Conservation (phyloP, 2,113 vertebrate species). For the Pithys albifrons region DNA sequence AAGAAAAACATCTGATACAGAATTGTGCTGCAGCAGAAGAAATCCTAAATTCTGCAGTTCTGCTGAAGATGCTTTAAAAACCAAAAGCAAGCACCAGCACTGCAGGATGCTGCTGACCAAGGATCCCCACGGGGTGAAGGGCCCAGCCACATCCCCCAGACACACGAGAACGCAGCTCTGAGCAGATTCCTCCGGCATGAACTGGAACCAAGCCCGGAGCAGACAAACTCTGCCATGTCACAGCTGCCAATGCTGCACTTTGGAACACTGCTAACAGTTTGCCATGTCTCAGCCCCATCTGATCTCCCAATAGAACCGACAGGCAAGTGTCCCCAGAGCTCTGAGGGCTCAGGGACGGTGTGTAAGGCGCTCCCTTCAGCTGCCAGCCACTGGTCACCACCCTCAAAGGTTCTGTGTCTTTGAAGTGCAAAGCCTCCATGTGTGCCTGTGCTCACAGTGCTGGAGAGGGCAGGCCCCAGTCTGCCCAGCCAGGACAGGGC, state of each 20-base stretch:
- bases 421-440: not conserved
- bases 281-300: not conserved
- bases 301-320: not conserved
- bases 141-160: not conserved
- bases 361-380: not conserved
- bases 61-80: not conserved
- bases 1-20: not conserved
- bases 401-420: not conserved
- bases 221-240: not conserved
- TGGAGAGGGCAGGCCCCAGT: not conserved
- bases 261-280: not conserved
- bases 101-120: not conserved
- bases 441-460: rapidly evolving
- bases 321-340: not conserved
- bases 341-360: not conserved
- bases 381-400: not conserved
- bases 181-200: no score
- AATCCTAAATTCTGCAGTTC: not conserved
- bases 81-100: not conserved
- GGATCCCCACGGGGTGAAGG: rapidly evolving
- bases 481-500: not conserved
- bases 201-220: not conserved
- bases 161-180: no score
- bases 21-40: not conserved
- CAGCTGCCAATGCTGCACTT: not conserved